Base-by-base conservation (phyloP, 1,140 invertebrate genomes). In the Argopecten irradians region DNA sequence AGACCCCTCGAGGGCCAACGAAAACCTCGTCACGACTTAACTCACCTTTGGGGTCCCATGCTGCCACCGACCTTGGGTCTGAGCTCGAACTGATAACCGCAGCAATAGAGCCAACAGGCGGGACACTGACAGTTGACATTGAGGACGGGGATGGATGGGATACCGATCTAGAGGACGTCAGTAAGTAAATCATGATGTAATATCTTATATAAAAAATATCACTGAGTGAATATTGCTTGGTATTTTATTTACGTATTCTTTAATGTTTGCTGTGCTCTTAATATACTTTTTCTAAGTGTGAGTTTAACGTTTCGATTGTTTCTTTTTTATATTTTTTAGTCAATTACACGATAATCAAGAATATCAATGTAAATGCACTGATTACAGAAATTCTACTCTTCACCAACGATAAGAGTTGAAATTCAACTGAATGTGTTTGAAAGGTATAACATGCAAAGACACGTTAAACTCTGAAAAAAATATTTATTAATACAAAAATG, bases 241-340 rank as follows among this genome's bases (percentile, higher is more conserved):
- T 46, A 5, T 16, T 46, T 11, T 19, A 11, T 16, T n/a, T 28
- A 28, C 2, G 1, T n/a, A 71, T 28, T 71, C 22, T 11, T 71
- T 71, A 71, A 8, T 71, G 55, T n/a, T 71, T 71, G 55, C 55
- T 71, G 55, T 71, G 55, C n/a, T n/a, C n/a, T n/a, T n/a, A n/a
- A n/a, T n/a, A n/a, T 71, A n/a, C 22, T n/a, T 71, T 39, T 5
- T 39, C 5, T 39, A 39, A 39, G 5, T 39, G 36, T 39, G 36
- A 39, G 5, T 39, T 39, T 39, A 39, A 39, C 13, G 5, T 39
- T 39, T n/a, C n/a, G n/a, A n/a, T n/a, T n/a, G n/a, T n/a, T n/a
- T n/a, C n/a, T n/a, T n/a, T n/a, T n/a, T n/a, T n/a, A n/a, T n/a
- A n/a, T n/a, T n/a, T n/a, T n/a, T n/a, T n/a, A n/a, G n/a, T n/a